Evolutionary conservation across 1,140 invertebrate species (phyloP).

Genomic region (Brachionus rubens): DNA sequence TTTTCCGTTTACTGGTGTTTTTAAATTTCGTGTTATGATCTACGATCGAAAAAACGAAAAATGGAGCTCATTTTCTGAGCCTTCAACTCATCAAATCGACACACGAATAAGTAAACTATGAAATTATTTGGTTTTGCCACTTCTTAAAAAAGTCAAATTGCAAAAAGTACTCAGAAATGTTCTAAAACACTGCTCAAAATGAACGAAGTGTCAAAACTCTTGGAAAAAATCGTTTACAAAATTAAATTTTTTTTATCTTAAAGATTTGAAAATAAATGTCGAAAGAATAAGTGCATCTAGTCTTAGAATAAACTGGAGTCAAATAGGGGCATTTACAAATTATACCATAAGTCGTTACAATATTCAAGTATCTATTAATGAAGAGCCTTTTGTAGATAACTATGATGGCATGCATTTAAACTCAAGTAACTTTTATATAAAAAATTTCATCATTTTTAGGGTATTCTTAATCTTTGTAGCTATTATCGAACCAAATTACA

Average conservation of each 20-base stretch:
- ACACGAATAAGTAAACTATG: slow-evolving; percentile 34
- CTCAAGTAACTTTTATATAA: not conserved
- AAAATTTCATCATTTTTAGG: not conserved
- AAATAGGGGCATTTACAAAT: slow-evolving; percentile 5
- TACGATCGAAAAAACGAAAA: not conserved
- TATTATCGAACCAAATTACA: no score
- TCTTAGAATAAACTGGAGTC: slow-evolving; percentile 6
- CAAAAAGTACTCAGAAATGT: no score
- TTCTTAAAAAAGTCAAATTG: no score
- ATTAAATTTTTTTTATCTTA: no score
- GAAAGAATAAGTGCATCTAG: not conserved
- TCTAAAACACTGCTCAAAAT: no score
- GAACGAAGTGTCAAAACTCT: no score
- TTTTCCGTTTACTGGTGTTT: slow-evolving; percentile 26
- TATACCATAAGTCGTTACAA: slow-evolving; percentile 30
- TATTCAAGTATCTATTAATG: slow-evolving; percentile 5
- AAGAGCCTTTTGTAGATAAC: slow-evolving; percentile 23
- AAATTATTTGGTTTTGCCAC: no score
- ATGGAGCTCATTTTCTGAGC: slow-evolving; percentile 33
- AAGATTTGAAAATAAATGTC: not conserved
- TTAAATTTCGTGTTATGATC: slow-evolving; percentile 19
- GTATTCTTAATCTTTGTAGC: not conserved
- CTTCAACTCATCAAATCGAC: not conserved
- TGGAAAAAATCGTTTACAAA: no score
- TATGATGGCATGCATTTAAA: not conserved